These are phyloP conservation scores for Calliscelio sp. DNA, from an alignment of 2,888 invertebrate species.

Conservation along the genomic window DNA sequence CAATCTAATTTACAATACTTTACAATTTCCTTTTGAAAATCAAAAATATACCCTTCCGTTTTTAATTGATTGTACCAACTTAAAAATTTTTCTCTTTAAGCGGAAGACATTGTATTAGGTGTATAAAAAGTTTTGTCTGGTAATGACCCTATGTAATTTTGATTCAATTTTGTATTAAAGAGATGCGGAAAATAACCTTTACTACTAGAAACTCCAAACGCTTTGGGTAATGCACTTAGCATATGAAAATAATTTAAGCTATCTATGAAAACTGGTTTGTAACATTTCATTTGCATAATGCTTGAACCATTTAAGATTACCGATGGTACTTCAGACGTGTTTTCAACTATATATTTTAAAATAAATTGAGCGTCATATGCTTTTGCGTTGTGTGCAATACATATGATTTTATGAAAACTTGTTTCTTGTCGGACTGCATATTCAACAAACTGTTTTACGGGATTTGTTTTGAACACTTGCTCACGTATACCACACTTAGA, in stretches of 20 bases:
- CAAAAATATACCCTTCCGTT: slow-evolving; percentile 40
- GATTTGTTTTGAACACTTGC: slow-evolving; percentile 25
- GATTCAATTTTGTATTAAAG: slow-evolving; percentile 71
- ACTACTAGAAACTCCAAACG: slow-evolving; percentile 73
- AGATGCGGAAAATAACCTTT: slow-evolving; percentile 75
- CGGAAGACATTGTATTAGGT: slow-evolving; percentile 40
- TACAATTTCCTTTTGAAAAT: slow-evolving; percentile 70
- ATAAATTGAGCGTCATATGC: slow-evolving; percentile 17
- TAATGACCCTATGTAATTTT: slow-evolving; percentile 66
- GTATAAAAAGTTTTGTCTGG: slow-evolving; percentile 41
- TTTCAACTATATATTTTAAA: slow-evolving; percentile 10
- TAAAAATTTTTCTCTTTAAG: slow-evolving; percentile 46
- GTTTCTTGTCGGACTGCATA: slow-evolving; percentile 28
- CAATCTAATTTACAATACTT: slow-evolving; percentile 73
- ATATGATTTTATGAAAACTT: slow-evolving; percentile 42
- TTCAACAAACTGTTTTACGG: slow-evolving; percentile 48
- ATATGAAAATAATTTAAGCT: slow-evolving; percentile 76
- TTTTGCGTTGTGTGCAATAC: slow-evolving; percentile 57
- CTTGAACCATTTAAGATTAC: slow-evolving; percentile 71
- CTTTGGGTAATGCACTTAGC: slow-evolving; percentile 76
- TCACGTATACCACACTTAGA: slow-evolving; percentile 32
- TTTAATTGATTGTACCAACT: slow-evolving; percentile 54
- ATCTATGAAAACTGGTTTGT: slow-evolving; percentile 54
- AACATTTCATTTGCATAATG: slow-evolving; percentile 15
- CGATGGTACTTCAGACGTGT: slow-evolving; percentile 30